Conservation (phyloP, 64 coral and sea anemone genomes). For the Stichodactyla mertensii region DNA sequence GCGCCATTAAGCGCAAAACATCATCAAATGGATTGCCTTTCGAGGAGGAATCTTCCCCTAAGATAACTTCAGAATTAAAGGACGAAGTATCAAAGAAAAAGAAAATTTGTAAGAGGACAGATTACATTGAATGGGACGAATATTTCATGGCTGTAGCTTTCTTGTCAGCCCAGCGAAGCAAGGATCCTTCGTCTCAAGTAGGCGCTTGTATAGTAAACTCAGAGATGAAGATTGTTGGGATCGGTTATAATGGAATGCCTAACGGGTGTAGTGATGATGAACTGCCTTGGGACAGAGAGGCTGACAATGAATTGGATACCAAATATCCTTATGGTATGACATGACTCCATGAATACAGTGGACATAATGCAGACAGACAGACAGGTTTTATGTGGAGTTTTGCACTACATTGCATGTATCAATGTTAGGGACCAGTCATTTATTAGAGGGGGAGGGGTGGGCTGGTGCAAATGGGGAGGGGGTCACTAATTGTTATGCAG, state of each 20-base stretch:
- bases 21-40: neutral
- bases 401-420: too few species aligned
- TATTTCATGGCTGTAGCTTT: constrained; percentile 97
- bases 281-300: constrained; percentile 73
- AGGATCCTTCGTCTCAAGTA: constrained; percentile 81
- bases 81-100: neutral
- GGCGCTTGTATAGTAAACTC: constrained; percentile 84
- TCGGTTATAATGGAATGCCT: constrained; percentile 97
- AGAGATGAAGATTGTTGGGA: constrained; percentile 87
- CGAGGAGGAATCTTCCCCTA: neutral
- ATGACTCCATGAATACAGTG: neutral
- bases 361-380: too few species aligned
- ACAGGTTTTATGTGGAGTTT: too few species aligned
- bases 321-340: constrained; percentile 88
- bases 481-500: too few species aligned
- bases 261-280: constrained; percentile 90
- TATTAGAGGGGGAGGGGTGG: too few species aligned
- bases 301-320: constrained; percentile 62
- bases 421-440: too few species aligned
- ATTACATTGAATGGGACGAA: constrained; percentile 82
- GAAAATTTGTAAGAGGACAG: constrained; percentile 44
- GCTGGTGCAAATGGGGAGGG: too few species aligned
- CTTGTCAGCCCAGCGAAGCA: constrained; percentile 85
- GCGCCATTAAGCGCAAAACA: neutral
- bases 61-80: neutral